Evolutionary conservation across 2,888 invertebrate genomes (phyloP), one percentile per base, ranked within the genome.

Genomic region (Drosophila incognita): DNA sequence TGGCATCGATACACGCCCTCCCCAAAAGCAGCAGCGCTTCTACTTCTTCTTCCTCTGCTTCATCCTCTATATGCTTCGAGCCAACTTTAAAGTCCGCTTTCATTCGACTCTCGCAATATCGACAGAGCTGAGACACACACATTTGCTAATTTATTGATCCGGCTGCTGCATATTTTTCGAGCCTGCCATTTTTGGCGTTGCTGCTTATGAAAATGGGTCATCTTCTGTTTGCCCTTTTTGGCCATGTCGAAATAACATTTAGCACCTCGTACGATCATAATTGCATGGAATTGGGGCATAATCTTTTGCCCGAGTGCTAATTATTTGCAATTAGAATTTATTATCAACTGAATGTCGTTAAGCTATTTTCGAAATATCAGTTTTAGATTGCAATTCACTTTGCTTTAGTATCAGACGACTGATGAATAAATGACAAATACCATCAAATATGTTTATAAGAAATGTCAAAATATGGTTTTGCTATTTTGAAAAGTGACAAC

Each of bases 141-240:
- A 69, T 89, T 89, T 87, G 90, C 89, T 89, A 87, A 89, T 87
- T 89, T 90, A 90, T 90, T 90, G 78, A 86, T 86, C 90, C 85
- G 85, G 83, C 86, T 85, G 81, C 86, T 56, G 69, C 62, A 72
- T 82, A 79, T 78, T 68, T 73, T 13, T n/a, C 56, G 74, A 70
- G 72, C 75, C 77, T 64, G 63, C 70, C 78, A 69, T 67, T 81
- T 69, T 40, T 69, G n/a, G 69, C 42, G 2, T 1, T 24, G 46
- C 46, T 46, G 21, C 46, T 21, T 21, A 21, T 10, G 35, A 10
- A 84, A 84, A 84, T 87, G 88, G 84, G 84, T 84, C 90, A 84
- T 11, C 49, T 73, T 70, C 35, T 89, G 65, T 89, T 81, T 81
- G 73, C 69, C 68, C 66, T 52, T 62, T 54, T 54, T 69, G 42